Percentiles rank a stretch among this genome's conserved stretches.
These are phyloP conservation scores for Eulithis testata DNA, from an alignment of 2,888 invertebrate species.

Conservation along the genomic window DNA sequence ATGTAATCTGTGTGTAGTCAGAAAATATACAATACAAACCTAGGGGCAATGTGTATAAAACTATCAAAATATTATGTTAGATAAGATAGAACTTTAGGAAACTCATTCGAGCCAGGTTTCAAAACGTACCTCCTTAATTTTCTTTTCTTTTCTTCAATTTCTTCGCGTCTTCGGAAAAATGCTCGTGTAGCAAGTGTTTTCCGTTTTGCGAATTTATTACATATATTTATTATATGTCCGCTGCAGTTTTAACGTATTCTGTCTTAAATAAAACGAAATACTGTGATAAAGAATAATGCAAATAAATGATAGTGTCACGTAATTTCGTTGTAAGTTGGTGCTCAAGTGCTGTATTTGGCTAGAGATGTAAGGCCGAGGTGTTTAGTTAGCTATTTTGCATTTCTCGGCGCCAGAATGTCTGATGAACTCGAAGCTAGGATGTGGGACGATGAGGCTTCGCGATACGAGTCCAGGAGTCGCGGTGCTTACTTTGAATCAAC, in stretches of 20 bases:
- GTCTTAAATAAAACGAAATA: constrained; percentile 44
- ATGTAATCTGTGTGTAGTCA: no score
- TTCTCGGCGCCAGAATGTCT: constrained; percentile 79
- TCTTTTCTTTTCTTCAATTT: no score
- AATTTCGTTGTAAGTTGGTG: constrained; percentile 4
- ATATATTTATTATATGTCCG: constrained; percentile 33
- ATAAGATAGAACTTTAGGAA: neutral
- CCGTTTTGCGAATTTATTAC: constrained; percentile 41
- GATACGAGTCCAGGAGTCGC: constrained; percentile 68
- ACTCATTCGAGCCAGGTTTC: constrained; percentile 1
- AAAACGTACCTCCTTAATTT: constrained; percentile 16
- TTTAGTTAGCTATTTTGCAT: constrained; percentile 38
- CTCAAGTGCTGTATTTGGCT: constrained; percentile 1
- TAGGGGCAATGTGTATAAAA: no score
- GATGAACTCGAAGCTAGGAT: constrained; percentile 80
- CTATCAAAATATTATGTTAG: neutral
- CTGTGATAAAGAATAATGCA: constrained; percentile 42
- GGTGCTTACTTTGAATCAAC: constrained; percentile 74
- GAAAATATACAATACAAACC: no score
- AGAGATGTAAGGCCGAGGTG: constrained; percentile 42
- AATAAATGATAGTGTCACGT: constrained; percentile 16
- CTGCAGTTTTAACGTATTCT: constrained; percentile 43
- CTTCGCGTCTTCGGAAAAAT: constrained; percentile 17
- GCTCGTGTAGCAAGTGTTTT: constrained; percentile 36
- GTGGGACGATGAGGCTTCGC: constrained; percentile 77